Conservation (phyloP, 2,888 invertebrate species). For the Laothoe populi region DNA sequence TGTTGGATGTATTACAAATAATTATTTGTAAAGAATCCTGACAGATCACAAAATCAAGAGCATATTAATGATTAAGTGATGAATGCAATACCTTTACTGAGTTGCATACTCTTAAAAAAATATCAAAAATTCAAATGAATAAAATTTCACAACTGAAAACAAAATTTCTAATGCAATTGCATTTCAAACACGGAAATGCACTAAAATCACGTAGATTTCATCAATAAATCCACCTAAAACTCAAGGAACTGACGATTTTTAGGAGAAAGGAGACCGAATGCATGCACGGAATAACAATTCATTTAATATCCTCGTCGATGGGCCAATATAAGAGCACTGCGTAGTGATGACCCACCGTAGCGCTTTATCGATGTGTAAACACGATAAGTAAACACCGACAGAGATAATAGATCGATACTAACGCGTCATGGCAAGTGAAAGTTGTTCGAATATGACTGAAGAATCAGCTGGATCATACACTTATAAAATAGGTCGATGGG, state of each 20-base stretch:
- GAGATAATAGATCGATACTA: slow-evolving; percentile 18
- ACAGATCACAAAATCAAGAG: too few species aligned
- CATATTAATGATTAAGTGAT: too few species aligned
- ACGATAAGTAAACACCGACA: slow-evolving; percentile 29
- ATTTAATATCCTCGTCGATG: slow-evolving; percentile 62
- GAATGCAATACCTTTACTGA: not conserved
- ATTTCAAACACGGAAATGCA: slow-evolving; percentile 23
- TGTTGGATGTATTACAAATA: too few species aligned
- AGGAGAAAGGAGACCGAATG: slow-evolving; percentile 68
- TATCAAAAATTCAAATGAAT: not conserved
- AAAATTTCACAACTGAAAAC: not conserved
- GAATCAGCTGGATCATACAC: not conserved
- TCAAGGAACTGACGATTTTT: slow-evolving; percentile 53
- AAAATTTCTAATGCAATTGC: not conserved
- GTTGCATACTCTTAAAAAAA: not conserved
- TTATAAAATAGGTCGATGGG: too few species aligned
- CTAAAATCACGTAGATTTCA: slow-evolving; percentile 21
- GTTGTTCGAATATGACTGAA: slow-evolving; percentile 43
- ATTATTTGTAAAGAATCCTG: too few species aligned
- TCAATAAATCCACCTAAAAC: slow-evolving; percentile 16
- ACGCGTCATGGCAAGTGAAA: not conserved
- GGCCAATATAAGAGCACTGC: slow-evolving; percentile 8
- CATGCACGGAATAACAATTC: slow-evolving; percentile 67
- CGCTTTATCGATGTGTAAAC: slow-evolving; percentile 35
- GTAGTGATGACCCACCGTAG: slow-evolving; percentile 38